Evolutionary conservation across 2,797 vertebrate species (phyloP), one percentile per base, ranked within the genome.

Genomic region (Acanthopagrus latus): DNA sequence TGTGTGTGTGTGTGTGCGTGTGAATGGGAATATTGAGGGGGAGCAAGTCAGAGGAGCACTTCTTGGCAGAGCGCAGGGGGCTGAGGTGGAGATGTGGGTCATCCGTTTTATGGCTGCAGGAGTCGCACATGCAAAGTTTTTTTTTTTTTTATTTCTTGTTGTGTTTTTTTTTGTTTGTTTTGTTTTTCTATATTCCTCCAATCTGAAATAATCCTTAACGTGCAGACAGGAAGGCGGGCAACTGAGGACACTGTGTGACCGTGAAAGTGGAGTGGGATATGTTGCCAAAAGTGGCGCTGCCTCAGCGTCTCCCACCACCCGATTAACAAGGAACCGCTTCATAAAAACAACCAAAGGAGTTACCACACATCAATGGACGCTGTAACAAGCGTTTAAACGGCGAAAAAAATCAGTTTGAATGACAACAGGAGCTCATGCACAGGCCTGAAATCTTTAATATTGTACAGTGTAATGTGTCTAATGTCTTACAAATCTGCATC

Each of bases 231-330:
- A 77, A 57, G 79, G 86, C 81, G 91, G 89, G 86, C 85, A 91
- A 82, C 63, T 88, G 87, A 91, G 88, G 91, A 92, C 84, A 89
- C 78, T 52, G 88, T 75, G 86, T 86, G 87, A 88, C 87, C 86
- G 87, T 89, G 87, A 89, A 89, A 85, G 88, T 85, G 76, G 76
- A 84, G 80, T 54, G 63, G 77, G 70, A 62, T 29, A 18, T 43
- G 64, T 48, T 89, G 86, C 86, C 91, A 88, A 84, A 83, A 77
- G 83, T 67, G 83, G 78, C 78, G 77, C 72, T 85, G 86, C 79
- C 81, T 85, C 78, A 72, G 71, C 88, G 79, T 89, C 83, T 91
- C 83, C 80, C 83, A 85, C 76, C 56, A 25, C 67, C 80, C 57
- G 69, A 88, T 80, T 82, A 88, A 88, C 88, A 86, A 88, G 80